Base-by-base conservation (phyloP, 2,888 invertebrate species). In the Andrena hattorfiana region DNA sequence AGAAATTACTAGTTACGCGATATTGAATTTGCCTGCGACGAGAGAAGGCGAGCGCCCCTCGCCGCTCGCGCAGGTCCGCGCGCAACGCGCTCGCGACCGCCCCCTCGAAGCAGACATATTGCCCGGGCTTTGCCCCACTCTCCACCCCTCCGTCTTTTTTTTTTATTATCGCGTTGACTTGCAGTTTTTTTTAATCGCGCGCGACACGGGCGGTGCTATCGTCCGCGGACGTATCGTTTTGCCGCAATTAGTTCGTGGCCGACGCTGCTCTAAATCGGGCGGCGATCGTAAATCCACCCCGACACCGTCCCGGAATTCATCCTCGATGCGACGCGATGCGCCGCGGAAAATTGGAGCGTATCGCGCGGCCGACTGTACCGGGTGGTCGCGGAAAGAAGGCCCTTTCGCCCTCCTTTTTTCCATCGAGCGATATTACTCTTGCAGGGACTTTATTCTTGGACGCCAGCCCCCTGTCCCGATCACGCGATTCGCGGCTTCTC, bases 261-360 rank as follows among this genome's bases (percentile, higher is more conserved):
- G 80, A 76, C 84, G 86, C 60, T 72, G 59, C 84, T 88, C 83
- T 91, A 90, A 91, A 90, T 90, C 87, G 85, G 81, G 89, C 87
- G 69, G 73, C 87, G 89, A 89, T 91, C 91, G 91, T 91, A 91
- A 91, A 91, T 91, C 85, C 89, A 85, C 83, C 84, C 74, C 85
- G 91, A 88, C 90, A 87, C 79, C 85, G 87, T 77, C 84, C 83
- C 87, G 85, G 89, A 88, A 89, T 90, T 87, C 87, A 87, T 88
- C 81, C 85, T 77, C 85, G 89, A 87, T 82, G 28, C 88, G 87
- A 82, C 84, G 85, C 88, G 87, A 82, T 84, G 85, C 84, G 79
- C 86, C 86, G 69, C 86, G 85, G 90, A 90, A 91, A 90, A 91
- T 89, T 91, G 91, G 91, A 90, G 90, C 90, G 87, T 87, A 89